phyloP scores from a whole-genome alignment of 2,113 vertebrate species.

The Corythoichthys intestinalis region DNA sequence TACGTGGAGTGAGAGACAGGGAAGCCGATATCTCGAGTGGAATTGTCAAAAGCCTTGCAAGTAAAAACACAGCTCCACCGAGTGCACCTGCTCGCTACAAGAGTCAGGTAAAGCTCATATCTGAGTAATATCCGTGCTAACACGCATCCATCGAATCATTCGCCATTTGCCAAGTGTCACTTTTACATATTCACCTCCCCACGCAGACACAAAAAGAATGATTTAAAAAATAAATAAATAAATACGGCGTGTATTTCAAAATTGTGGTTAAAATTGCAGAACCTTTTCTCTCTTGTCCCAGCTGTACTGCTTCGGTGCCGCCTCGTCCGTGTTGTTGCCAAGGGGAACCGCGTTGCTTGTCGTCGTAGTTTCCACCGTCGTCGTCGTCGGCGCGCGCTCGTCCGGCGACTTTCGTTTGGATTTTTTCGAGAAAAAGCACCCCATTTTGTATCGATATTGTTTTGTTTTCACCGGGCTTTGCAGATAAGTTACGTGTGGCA shows the following conservation, averaged over 20 bases:
- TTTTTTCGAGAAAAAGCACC: conserved; percentile 78
- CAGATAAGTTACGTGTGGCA: not conserved
- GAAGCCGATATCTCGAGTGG: not conserved
- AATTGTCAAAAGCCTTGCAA: not conserved
- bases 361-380: conserved; percentile 50
- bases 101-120: not conserved
- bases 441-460: conserved; percentile 53
- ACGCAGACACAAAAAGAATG: not conserved
- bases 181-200: not conserved
- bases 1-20: not conserved
- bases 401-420: conserved; percentile 72
- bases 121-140: not conserved
- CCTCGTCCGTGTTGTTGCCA: conserved; percentile 68
- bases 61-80: not conserved
- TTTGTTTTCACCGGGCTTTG: not conserved
- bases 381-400: conserved; percentile 39
- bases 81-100: not conserved
- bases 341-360: conserved; percentile 62
- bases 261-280: not conserved
- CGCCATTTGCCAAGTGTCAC: not conserved
- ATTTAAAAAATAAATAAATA: not conserved
- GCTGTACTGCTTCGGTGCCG: conserved; percentile 78
- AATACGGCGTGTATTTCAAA: not conserved
- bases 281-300: conserved; percentile 83
- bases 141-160: not conserved